Percentiles rank a stretch among this genome's conserved stretches.
Evolutionary conservation across 2,888 invertebrate species (phyloP).

Genomic region (Eumacrocentrus americanus): DNA sequence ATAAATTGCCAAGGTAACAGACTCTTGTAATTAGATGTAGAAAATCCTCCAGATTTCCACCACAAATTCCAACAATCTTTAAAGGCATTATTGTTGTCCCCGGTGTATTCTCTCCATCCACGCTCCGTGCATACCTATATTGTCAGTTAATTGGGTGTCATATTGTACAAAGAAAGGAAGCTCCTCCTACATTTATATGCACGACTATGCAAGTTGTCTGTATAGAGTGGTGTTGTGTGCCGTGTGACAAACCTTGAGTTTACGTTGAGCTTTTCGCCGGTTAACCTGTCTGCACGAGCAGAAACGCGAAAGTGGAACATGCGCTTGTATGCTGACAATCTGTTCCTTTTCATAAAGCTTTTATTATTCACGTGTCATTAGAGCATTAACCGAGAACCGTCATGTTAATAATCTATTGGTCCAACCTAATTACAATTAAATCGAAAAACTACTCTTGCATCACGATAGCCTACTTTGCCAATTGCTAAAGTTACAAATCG

Average conservation of each 20-base stretch:
- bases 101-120: conserved; percentile 78
- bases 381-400: conserved; percentile 41
- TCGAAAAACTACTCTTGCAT: conserved; percentile 38
- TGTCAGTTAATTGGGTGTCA: no score
- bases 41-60: conserved; percentile 83
- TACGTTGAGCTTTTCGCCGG: background rate
- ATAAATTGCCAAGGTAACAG: conserved; percentile 79
- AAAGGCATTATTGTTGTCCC: conserved; percentile 64
- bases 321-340: background rate
- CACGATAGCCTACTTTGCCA: conserved; percentile 45
- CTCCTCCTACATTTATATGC: no score
- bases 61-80: conserved; percentile 82
- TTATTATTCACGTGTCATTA: conserved; percentile 52
- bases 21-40: conserved; percentile 70
- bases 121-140: conserved; percentile 81
- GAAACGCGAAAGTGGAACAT: conserved; percentile 38
- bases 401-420: conserved; percentile 34
- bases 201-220: no score
- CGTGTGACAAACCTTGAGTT: background rate
- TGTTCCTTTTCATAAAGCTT: conserved; percentile 40
- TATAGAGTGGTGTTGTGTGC: background rate
- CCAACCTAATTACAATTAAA: conserved; percentile 52
- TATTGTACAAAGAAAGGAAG: no score
- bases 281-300: background rate
- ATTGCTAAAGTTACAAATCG: conserved; percentile 28